Evolutionary conservation across 1,140 invertebrate species (phyloP).

Genomic region (Drosophila paulistorum): DNA sequence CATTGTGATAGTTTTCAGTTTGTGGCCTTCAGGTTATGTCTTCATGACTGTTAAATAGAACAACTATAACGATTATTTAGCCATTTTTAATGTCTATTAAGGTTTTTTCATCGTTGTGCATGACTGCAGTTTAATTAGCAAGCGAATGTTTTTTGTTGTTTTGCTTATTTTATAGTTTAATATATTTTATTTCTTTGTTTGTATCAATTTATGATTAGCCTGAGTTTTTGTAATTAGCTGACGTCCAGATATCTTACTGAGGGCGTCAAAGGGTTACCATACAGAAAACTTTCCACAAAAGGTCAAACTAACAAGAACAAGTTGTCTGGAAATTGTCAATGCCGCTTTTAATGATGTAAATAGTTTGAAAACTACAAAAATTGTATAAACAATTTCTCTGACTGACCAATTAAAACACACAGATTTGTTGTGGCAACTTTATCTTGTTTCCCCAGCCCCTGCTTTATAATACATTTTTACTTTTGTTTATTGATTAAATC

Average conservation of each 20-base stretch:
- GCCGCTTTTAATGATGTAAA: conserved; percentile 38
- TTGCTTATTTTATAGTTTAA: not conserved
- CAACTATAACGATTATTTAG: not conserved
- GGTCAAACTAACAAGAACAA: not conserved
- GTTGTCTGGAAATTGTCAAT: not conserved
- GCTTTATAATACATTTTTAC: too few relatives aligned
- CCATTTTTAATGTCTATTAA: not conserved
- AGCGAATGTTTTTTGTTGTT: not conserved
- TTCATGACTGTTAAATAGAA: not conserved
- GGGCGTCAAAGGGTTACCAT: conserved; percentile 14
- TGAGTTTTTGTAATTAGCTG: conserved; percentile 2
- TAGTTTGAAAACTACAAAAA: not conserved
- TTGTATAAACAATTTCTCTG: too few relatives aligned
- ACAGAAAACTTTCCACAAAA: conserved; percentile 8
- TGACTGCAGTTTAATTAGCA: conserved; percentile 23
- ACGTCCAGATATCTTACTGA: not conserved
- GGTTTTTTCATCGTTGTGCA: conserved; percentile 7
- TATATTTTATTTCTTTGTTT: not conserved
- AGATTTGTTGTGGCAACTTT: too few relatives aligned
- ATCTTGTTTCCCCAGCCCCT: too few relatives aligned
- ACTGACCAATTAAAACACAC: too few relatives aligned
- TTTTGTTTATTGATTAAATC: too few relatives aligned
- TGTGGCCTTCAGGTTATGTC: too few relatives aligned
- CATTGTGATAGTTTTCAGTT: too few relatives aligned
- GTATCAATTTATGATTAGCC: conserved; percentile 8